Evolutionary conservation across 2,797 vertebrate genomes (phyloP).

Genomic region (Paedocypris micromegethes): DNA sequence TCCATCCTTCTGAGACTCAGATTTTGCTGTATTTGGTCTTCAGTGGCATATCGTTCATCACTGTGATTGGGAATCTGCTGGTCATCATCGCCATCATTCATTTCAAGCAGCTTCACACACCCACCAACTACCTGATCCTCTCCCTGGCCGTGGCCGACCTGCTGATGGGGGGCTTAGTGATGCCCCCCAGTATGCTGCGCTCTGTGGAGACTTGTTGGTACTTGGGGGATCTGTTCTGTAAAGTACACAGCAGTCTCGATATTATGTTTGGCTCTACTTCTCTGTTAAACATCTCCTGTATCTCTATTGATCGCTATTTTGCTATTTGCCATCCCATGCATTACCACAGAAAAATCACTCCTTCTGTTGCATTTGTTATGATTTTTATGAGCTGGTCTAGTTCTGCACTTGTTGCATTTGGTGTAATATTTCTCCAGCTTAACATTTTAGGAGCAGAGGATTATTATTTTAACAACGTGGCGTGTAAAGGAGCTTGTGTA

Average conservation of each 20-base stretch:
- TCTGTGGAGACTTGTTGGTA: slow-evolving; percentile 75
- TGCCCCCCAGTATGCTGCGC: slow-evolving; percentile 77
- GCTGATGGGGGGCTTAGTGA: slow-evolving; percentile 69
- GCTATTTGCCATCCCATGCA: slow-evolving; percentile 73
- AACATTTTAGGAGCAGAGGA: slow-evolving; percentile 69
- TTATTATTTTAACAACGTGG: slow-evolving; percentile 35
- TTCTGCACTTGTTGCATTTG: slow-evolving; percentile 71
- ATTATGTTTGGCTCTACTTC: slow-evolving; percentile 75
- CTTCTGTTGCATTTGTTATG: slow-evolving; percentile 59
- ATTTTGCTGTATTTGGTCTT: slow-evolving; percentile 41
- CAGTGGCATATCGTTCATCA: slow-evolving; percentile 63
- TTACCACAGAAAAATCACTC: slow-evolving; percentile 71
- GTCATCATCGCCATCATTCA: slow-evolving; percentile 81
- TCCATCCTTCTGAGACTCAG: slow-evolving; percentile 23
- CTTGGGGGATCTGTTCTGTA: slow-evolving; percentile 75
- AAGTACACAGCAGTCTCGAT: slow-evolving; percentile 71
- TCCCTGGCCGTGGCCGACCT: slow-evolving; percentile 79
- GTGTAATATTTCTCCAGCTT: slow-evolving; percentile 71
- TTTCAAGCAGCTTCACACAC: slow-evolving; percentile 81
- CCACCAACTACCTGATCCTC: slow-evolving; percentile 79
- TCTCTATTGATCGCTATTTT: slow-evolving; percentile 75
- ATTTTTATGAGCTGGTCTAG: slow-evolving; percentile 70
- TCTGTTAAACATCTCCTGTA: slow-evolving; percentile 78
- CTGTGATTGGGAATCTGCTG: slow-evolving; percentile 71
- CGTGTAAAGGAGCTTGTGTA: slow-evolving; percentile 47